Evolutionary conservation across 2,888 invertebrate species (phyloP).

Genomic region (Venusia cambrica): DNA sequence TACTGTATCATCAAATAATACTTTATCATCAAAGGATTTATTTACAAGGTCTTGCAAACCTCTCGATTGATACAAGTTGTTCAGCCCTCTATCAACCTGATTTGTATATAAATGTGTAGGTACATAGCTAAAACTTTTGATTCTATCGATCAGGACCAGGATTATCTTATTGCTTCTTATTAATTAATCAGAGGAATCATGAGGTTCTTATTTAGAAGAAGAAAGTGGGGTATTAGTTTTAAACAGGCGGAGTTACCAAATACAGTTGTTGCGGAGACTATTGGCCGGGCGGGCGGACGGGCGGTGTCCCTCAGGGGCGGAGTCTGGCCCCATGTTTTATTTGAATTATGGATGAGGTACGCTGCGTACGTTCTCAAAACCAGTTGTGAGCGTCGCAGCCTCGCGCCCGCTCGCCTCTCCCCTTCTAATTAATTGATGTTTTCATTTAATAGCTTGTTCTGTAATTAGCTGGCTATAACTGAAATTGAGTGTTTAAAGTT

Average conservation of each 20-base stretch:
- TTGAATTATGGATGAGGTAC: slow-evolving; percentile 79
- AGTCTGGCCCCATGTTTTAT: slow-evolving; percentile 76
- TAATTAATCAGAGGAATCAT: slow-evolving; percentile 67
- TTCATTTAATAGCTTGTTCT: slow-evolving; percentile 74
- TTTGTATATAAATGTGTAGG: slow-evolving; percentile 39
- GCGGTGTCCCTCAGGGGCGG: slow-evolving; percentile 75
- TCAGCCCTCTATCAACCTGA: slow-evolving; percentile 4
- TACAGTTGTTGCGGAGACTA: slow-evolving; percentile 60
- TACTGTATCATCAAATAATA: no score
- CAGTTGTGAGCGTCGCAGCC: slow-evolving; percentile 73
- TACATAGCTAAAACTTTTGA: slow-evolving; percentile 53
- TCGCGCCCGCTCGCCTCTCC: slow-evolving; percentile 74
- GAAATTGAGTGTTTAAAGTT: slow-evolving; percentile 66
- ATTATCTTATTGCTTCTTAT: slow-evolving; percentile 65
- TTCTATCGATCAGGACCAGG: slow-evolving; percentile 43
- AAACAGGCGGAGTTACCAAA: slow-evolving; percentile 70
- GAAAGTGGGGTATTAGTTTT: slow-evolving; percentile 66
- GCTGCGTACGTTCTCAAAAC: slow-evolving; percentile 67
- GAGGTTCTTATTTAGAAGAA: slow-evolving; percentile 68
- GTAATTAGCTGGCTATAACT: slow-evolving; percentile 67
- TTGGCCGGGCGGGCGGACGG: no score
- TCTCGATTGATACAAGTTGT: no score
- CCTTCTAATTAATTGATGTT: slow-evolving; percentile 78
- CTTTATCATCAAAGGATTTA: no score
- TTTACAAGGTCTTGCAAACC: no score